Evolutionary conservation across 1,140 invertebrate species (phyloP).

Genomic region (Panulirus ornatus): DNA sequence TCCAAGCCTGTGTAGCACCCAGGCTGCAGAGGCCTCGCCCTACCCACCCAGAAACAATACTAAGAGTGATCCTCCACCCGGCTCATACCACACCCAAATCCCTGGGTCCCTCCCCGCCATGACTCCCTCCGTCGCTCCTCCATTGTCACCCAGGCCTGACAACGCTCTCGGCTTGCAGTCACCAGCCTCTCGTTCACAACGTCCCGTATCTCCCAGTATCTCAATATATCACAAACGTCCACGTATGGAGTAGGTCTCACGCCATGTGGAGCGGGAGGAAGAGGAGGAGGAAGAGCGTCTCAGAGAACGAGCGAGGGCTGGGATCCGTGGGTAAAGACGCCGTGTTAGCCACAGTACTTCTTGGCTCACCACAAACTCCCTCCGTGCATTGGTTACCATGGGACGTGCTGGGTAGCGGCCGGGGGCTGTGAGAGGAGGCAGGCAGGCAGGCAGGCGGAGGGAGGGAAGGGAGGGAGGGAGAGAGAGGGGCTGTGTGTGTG

Average conservation of each 20-base stretch:
- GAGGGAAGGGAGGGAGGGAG: background rate
- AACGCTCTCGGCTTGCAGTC: slow-evolving; percentile 3
- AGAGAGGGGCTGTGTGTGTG: no score
- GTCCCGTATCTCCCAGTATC: no score
- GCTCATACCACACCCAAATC: background rate
- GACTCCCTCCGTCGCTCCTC: background rate
- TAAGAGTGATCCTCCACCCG: background rate
- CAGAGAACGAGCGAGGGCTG: background rate
- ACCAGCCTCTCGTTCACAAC: no score
- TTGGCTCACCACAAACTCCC: background rate
- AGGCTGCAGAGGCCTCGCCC: background rate
- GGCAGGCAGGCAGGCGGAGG: background rate
- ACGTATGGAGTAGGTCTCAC: no score
- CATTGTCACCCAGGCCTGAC: slow-evolving; percentile 6
- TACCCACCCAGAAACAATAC: slow-evolving; percentile 41
- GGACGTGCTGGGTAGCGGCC: background rate
- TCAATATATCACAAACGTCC: no score
- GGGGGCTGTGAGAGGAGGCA: background rate
- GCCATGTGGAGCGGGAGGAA: background rate
- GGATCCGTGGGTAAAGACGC: background rate
- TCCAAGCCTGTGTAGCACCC: background rate
- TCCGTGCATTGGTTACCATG: background rate
- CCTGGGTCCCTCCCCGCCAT: background rate
- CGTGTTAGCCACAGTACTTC: background rate
- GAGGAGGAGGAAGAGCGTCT: background rate